Evolutionary conservation across 2,888 invertebrate genomes (phyloP).

Genomic region (Dendrolimus pini): DNA sequence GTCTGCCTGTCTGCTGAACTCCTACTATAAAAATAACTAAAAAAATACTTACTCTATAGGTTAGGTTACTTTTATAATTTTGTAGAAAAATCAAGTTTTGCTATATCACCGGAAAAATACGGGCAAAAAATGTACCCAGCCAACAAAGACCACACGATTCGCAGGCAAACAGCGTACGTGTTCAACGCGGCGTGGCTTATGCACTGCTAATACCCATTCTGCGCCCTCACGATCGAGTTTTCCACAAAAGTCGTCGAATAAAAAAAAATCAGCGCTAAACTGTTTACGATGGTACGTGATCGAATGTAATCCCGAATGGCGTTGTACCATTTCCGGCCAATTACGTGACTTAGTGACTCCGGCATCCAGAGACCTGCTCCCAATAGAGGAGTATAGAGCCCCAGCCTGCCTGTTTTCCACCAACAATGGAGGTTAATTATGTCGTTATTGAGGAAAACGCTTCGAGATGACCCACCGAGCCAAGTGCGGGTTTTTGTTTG

Average conservation of each 20-base stretch:
- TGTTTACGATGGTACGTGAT: slow-evolving; percentile 54
- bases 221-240: slow-evolving; percentile 15
- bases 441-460: slow-evolving; percentile 22
- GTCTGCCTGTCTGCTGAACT: no score
- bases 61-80: no score
- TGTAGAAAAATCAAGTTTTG: background rate
- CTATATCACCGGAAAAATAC: background rate
- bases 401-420: slow-evolving; percentile 10
- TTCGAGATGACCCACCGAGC: slow-evolving; percentile 1
- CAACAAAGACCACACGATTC: background rate
- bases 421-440: slow-evolving; percentile 34
- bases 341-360: slow-evolving; percentile 52
- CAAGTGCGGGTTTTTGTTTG: background rate
- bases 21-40: no score
- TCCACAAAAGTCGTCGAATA: slow-evolving; percentile 31
- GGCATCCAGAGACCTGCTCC: slow-evolving; percentile 30
- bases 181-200: background rate
- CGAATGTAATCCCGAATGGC: slow-evolving; percentile 50
- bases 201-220: slow-evolving; percentile 3
- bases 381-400: slow-evolving; percentile 15
- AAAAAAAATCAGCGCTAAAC: slow-evolving; percentile 54
- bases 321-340: slow-evolving; percentile 56
- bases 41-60: background rate
- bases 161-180: background rate
- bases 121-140: background rate